Base-by-base conservation (phyloP, 2,797 vertebrate genomes). In the Silurus lanzhouensis region DNA sequence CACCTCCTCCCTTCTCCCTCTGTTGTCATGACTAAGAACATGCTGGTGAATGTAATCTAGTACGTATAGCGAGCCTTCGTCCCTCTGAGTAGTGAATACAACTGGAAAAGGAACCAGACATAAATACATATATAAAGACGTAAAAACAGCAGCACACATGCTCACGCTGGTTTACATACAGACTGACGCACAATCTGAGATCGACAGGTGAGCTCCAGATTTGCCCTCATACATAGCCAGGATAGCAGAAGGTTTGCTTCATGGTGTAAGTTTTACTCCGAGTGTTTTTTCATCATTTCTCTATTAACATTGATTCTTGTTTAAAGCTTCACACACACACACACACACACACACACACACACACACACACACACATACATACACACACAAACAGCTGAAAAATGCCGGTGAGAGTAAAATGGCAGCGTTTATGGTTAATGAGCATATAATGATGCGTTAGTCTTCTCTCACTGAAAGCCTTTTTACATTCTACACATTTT, bases 1-100 rank as follows among this genome's bases (percentile, higher is more conserved):
- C 60, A 10, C 80, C 55, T 20, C 70, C 44, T 64, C 38, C 27
- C 13, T 71, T 86, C 22, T 68, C 19, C 20, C 46, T 48, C 44
- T 82, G 60, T 72, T 86, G 52, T 77, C 80, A 82, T 85, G 81
- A 20, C 66, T 19, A 79, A 17, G 46, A 52, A 61, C 52, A 68
- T 82, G 63, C 52, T 20, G 9, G 44, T n/a, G n/a, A 31, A 48
- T 52, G 48, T 52, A 52, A 52, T 10, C 48, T 52, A 52, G 48
- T 7, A 27, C 66, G 22, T 81, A 46, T 27, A 67, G 31, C 7
- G 22, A 75, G 17, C 55, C 20, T 14, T 3, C 17, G 31, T 52
- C 68, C 46, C 15, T 46, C 31, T 75, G 31, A 75, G 12, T 27
- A 31, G 20, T 31, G 17, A 4, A 67, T 75, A 57, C n/a, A 19